Evolutionary conservation across 2,113 vertebrate species (phyloP).

Genomic region (Dromiciops gliroides): DNA sequence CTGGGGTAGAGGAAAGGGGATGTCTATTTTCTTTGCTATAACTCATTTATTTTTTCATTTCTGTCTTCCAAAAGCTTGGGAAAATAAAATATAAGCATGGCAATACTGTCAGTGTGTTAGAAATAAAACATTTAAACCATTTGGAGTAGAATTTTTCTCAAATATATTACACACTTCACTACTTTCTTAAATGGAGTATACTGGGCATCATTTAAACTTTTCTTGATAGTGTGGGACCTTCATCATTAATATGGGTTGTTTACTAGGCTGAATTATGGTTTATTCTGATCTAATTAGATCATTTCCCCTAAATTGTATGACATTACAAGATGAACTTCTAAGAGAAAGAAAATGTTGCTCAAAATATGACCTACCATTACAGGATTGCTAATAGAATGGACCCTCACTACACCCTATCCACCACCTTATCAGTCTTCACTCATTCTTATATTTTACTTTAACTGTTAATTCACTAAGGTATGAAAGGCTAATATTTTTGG

Average conservation of each 20-base stretch:
- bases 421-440: neutral
- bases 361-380: neutral
- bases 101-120: neutral
- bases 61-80: neutral
- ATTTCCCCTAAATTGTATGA: neutral
- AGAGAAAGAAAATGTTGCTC: neutral
- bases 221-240: neutral
- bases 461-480: neutral
- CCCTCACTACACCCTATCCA: neutral
- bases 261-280: neutral
- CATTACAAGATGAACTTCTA: neutral
- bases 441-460: neutral
- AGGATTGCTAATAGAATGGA: neutral
- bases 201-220: neutral
- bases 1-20: neutral
- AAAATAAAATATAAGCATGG: neutral
- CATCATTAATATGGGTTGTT: neutral
- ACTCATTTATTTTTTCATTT: neutral
- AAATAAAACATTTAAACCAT: neutral
- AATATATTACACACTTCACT: neutral
- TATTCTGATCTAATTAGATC: neutral
- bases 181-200: neutral
- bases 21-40: neutral
- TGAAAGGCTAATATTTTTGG: neutral
- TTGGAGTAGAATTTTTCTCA: neutral